phyloP scores from a whole-genome alignment of 2,113 vertebrate genomes.

The Romanogobio albipinnatus region DNA sequence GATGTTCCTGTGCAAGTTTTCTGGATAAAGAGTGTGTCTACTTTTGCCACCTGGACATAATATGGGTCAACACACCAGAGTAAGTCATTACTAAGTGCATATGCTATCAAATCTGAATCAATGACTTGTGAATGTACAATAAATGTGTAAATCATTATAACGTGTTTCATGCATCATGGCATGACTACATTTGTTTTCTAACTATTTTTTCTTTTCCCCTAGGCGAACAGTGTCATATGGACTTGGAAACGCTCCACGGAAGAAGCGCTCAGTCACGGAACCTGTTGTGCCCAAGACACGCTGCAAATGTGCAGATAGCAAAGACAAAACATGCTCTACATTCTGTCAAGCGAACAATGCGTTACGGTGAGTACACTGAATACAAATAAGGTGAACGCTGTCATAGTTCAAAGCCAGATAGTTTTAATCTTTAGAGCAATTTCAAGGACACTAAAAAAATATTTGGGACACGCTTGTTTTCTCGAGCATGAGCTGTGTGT shows the following conservation, averaged over 20 bases:
- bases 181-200: background rate
- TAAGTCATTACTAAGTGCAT: constrained; percentile 70
- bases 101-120: background rate
- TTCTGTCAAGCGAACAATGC: constrained; percentile 80
- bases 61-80: constrained; percentile 99
- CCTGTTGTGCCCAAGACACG: constrained; percentile 64
- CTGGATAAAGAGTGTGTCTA: constrained; percentile 97
- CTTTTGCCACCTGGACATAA: constrained; percentile 98
- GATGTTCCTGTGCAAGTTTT: constrained; percentile 92
- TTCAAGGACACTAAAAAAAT: constrained; percentile 6
- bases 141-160: background rate
- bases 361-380: constrained; percentile 54
- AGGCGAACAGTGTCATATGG: constrained; percentile 93
- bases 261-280: constrained; percentile 80
- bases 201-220: constrained; percentile 35
- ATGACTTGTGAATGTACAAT: background rate
- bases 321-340: constrained; percentile 81
- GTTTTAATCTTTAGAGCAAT: background rate
- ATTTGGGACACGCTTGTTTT: background rate
- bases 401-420: background rate
- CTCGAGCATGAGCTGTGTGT: background rate
- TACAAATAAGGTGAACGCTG: background rate
- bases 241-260: constrained; percentile 84
- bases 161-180: background rate
- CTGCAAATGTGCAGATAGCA: constrained; percentile 79